Conservation (phyloP, 2,888 invertebrate genomes). For the Eucriotettix oculatus region DNA sequence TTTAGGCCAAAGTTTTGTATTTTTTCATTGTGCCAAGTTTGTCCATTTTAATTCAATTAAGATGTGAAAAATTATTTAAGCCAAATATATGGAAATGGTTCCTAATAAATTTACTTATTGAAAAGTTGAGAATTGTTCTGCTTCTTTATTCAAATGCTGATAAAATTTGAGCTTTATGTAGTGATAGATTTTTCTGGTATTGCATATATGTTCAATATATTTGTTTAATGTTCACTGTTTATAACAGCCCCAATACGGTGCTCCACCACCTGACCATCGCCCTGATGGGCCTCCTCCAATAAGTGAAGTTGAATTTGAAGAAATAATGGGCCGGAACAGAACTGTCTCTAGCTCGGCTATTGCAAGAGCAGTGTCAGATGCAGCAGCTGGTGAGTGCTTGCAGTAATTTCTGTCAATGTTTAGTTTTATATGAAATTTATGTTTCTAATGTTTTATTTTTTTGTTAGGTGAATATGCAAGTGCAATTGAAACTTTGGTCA, state of each 20-base stretch:
- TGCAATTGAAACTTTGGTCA: constrained; percentile 96
- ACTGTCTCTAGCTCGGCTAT: constrained; percentile 97
- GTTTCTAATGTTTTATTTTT: background rate
- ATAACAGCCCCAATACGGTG: constrained; percentile 18
- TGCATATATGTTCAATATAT: background rate
- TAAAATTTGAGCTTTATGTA: no score
- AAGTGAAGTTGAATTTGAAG: constrained; percentile 93
- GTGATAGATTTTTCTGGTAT: background rate
- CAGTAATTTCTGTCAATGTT: background rate
- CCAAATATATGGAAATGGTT: no score
- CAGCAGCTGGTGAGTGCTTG: constrained; percentile 52
- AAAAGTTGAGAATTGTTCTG: no score
- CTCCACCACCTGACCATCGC: constrained; percentile 19
- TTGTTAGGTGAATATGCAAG: constrained; percentile 75
- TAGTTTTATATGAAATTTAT: background rate
- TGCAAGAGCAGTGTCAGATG: constrained; percentile 91
- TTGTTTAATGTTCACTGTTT: background rate
- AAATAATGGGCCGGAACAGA: constrained; percentile 91
- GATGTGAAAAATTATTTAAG: no score
- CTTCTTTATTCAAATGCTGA: no score
- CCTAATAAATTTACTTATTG: no score
- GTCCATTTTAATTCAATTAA: no score
- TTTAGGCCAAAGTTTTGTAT: no score
- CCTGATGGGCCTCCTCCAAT: constrained; percentile 41
- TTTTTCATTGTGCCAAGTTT: no score